These are phyloP conservation scores for Chelonoidis abingdonii DNA, from an alignment of 2,113 vertebrate species.

Conservation along the genomic window DNA sequence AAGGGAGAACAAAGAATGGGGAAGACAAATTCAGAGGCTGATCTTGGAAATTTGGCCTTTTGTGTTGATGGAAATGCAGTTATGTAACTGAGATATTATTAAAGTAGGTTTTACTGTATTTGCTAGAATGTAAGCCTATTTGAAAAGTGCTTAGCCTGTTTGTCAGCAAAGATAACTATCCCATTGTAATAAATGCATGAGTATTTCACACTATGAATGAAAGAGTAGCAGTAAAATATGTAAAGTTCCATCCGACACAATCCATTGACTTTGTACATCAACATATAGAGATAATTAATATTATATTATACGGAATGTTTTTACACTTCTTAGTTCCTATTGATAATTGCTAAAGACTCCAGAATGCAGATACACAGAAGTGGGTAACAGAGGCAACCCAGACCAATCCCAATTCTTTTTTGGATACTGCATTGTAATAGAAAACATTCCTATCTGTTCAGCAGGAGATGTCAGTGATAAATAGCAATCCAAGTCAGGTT, in stretches of 20 bases:
- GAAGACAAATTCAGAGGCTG: accelerated
- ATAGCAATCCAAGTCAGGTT: background rate
- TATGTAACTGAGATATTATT: background rate
- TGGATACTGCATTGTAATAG: background rate
- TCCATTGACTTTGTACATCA: background rate
- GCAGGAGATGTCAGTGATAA: background rate
- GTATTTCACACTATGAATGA: background rate
- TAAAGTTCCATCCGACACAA: background rate
- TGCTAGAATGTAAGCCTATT: background rate
- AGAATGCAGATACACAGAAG: background rate
- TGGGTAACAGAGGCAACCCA: background rate
- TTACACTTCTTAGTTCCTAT: background rate
- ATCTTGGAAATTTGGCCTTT: background rate
- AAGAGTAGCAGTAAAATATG: background rate
- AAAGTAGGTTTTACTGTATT: background rate
- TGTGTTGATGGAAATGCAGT: background rate
- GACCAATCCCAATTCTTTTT: background rate
- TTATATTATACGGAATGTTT: background rate
- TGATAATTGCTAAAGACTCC: background rate
- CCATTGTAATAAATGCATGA: background rate
- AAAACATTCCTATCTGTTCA: background rate
- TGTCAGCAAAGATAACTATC: background rate
- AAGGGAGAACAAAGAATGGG: background rate
- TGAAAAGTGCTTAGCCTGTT: background rate
- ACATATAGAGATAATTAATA: background rate